phyloP scores from a whole-genome alignment of 2,797 vertebrate genomes.

The Lycodopsis pacificus region DNA sequence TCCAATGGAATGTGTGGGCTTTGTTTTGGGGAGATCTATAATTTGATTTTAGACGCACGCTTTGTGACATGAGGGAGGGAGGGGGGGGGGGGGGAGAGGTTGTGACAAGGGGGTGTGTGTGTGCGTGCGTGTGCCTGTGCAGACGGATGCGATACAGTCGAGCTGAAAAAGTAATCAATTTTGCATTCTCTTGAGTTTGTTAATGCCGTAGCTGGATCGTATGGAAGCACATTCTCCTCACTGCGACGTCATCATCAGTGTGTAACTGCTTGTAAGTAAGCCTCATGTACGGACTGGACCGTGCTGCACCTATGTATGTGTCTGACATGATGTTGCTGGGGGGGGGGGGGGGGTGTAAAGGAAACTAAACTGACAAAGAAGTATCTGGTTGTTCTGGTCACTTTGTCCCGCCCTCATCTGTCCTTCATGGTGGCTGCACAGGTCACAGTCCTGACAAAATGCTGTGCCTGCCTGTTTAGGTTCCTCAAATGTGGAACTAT shows the following conservation, averaged over 20 bases:
- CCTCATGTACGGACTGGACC: constrained; percentile 44
- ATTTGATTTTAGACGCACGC: constrained; percentile 78
- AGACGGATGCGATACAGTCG: constrained; percentile 65
- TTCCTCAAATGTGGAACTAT: neutral
- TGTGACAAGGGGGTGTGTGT: constrained; percentile 2
- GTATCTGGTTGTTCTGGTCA: constrained; percentile 39
- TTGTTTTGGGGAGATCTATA: constrained; percentile 73
- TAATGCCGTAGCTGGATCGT: constrained; percentile 69
- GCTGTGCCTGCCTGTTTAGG: constrained; percentile 28
- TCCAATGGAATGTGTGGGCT: constrained; percentile 84
- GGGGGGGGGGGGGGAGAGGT: constrained; percentile 28
- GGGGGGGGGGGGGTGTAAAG: neutral
- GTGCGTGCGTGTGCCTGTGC: constrained; percentile 65
- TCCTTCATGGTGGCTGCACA: neutral
- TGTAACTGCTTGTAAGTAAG: constrained; percentile 61
- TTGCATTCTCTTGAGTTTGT: constrained; percentile 73
- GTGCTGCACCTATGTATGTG: constrained; percentile 42
- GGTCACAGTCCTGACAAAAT: neutral
- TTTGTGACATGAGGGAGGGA: constrained; percentile 66
- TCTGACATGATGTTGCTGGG: constrained; percentile 44
- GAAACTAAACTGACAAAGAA: constrained; percentile 56
- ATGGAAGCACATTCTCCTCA: constrained; percentile 67
- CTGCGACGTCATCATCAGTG: constrained; percentile 56
- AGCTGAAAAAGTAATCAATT: constrained; percentile 67
- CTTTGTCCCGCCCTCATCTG: constrained; percentile 18